phyloP scores from a whole-genome alignment of 2,113 vertebrate species.

The Pygoscelis antarcticus region DNA sequence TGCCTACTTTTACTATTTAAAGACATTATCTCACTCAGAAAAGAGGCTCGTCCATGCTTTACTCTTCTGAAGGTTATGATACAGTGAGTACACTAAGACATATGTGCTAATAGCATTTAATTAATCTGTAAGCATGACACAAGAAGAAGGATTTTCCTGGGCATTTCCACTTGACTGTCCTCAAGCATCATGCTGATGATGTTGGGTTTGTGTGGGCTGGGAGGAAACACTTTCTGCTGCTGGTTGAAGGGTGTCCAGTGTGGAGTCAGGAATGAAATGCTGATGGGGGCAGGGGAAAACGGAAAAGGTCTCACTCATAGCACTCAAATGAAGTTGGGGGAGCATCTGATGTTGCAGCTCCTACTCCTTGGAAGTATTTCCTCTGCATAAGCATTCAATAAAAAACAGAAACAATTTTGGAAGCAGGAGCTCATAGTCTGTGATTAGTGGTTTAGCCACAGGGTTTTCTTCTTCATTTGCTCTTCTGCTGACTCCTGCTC shows the following conservation, averaged over 20 bases:
- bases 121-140: not conserved
- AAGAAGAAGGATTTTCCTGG: not conserved
- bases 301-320: not conserved
- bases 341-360: not conserved
- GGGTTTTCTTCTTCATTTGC: not conserved
- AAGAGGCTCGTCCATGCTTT: not conserved
- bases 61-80: not conserved
- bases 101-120: rapidly evolving
- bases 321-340: not conserved
- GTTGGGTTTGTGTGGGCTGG: not conserved
- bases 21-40: not conserved
- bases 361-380: not conserved
- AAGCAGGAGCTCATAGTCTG: not conserved
- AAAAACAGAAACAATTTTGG: not conserved
- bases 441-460: not conserved
- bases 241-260: not conserved
- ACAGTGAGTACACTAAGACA: not conserved
- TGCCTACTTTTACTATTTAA: not conserved
- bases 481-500: not conserved
- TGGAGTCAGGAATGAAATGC: not conserved
- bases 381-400: not conserved
- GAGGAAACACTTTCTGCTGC: not conserved
- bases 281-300: rapidly evolving
- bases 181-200: not conserved
- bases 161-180: not conserved